Evolutionary conservation across 2,113 vertebrate species (phyloP).

Genomic region (Mionectes macconnelli): DNA sequence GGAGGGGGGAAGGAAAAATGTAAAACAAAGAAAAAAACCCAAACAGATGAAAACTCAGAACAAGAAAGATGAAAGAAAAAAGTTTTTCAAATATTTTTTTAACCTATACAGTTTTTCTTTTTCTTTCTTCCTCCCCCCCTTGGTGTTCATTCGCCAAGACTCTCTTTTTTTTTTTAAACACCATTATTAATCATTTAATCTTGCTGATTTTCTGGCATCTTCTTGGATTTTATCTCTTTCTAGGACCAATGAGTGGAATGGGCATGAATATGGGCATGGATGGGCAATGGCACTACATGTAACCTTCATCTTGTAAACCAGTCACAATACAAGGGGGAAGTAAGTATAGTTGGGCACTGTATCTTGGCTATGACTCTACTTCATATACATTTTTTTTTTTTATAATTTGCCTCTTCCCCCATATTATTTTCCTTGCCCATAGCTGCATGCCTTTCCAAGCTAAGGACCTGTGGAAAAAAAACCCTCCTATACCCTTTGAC

Average conservation of each 20-base stretch:
- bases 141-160: constrained; percentile 55
- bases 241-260: constrained; percentile 99
- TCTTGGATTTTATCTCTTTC: constrained; percentile 90
- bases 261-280: constrained; percentile 99
- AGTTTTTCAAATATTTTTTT: not conserved
- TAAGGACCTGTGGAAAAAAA: constrained; percentile 73
- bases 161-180: not conserved
- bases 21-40: not conserved
- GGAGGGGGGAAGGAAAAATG: not conserved
- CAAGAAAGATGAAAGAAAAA: not conserved
- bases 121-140: not conserved
- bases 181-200: constrained; percentile 62
- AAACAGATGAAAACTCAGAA: not conserved
- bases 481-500: constrained; percentile 58
- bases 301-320: constrained; percentile 95
- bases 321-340: constrained; percentile 97
- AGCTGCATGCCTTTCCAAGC: constrained; percentile 81
- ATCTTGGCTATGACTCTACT: constrained; percentile 70
- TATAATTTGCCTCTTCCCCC: constrained; percentile 69
- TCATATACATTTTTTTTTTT: constrained; percentile 42
- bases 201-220: constrained; percentile 81
- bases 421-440: constrained; percentile 78
- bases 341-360: constrained; percentile 86
- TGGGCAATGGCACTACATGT: constrained; percentile 99
- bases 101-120: constrained; percentile 25